Conservation (phyloP, 2,113 vertebrate species). For the Motacilla tschutschensis region DNA sequence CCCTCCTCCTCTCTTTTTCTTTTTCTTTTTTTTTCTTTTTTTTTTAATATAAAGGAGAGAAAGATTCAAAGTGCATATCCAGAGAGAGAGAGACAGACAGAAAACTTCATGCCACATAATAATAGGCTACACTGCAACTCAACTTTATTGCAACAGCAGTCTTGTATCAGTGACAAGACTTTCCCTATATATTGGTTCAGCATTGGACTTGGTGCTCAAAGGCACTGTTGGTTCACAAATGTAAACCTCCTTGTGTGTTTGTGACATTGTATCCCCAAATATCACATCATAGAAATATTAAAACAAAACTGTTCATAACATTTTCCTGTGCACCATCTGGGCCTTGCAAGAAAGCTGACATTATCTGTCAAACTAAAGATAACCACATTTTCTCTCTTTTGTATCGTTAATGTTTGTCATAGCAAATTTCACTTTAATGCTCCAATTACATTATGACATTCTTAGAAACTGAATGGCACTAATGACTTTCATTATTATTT, state of each 20-base stretch:
- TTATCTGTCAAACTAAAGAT: constrained; percentile 71
- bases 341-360: constrained; percentile 65
- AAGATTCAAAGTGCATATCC: constrained; percentile 34
- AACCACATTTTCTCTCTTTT: constrained; percentile 68
- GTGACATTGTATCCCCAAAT: constrained; percentile 59
- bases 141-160: background rate
- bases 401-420: constrained; percentile 74
- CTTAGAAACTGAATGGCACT: constrained; percentile 74
- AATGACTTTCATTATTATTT: constrained; percentile 83
- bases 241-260: constrained; percentile 28
- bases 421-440: constrained; percentile 74
- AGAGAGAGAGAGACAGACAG: background rate
- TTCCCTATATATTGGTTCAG: background rate
- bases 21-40: background rate
- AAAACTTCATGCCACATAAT: constrained; percentile 40
- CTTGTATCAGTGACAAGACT: background rate
- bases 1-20: constrained; percentile 27
- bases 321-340: constrained; percentile 71
- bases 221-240: background rate
- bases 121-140: background rate
- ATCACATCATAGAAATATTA: constrained; percentile 60
- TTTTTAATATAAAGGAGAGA: background rate
- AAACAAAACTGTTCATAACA: constrained; percentile 66
- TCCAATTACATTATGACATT: constrained; percentile 79
- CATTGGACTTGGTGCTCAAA: constrained; percentile 13